Evolutionary conservation across 2,797 vertebrate species (phyloP).

Genomic region (Micropoecilia bifurca): DNA sequence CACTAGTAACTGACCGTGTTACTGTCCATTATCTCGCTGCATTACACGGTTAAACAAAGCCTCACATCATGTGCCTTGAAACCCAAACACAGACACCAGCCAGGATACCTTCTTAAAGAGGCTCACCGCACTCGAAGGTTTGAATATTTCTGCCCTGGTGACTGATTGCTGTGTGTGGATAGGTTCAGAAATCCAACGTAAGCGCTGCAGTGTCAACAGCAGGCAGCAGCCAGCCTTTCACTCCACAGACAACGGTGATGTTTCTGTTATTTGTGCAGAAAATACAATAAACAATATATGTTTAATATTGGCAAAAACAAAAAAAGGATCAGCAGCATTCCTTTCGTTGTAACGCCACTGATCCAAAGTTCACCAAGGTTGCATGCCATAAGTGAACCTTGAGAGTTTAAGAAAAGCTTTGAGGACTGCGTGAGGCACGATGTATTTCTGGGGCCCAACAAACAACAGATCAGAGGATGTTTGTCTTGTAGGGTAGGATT

Average conservation of each 20-base stretch:
- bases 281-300: neutral
- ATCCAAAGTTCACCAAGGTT: conserved; percentile 30
- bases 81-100: conserved; percentile 54
- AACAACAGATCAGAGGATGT: conserved; percentile 10
- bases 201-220: conserved; percentile 22
- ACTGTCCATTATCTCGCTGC: conserved; percentile 66
- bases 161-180: conserved; percentile 1
- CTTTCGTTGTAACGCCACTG: neutral
- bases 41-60: conserved; percentile 72
- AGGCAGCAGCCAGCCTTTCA: neutral
- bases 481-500: neutral
- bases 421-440: neutral
- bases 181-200: neutral
- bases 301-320: neutral
- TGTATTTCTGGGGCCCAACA: conserved; percentile 1
- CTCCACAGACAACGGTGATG: neutral
- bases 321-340: neutral
- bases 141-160: conserved; percentile 40
- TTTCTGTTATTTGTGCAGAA: neutral
- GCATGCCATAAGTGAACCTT: neutral
- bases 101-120: conserved; percentile 9
- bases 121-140: conserved; percentile 25
- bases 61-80: conserved; percentile 44
- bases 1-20: conserved; percentile 38
- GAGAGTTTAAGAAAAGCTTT: conserved; percentile 5